Evolutionary conservation across 2,888 invertebrate genomes (phyloP).

Genomic region (Theretra japonica): DNA sequence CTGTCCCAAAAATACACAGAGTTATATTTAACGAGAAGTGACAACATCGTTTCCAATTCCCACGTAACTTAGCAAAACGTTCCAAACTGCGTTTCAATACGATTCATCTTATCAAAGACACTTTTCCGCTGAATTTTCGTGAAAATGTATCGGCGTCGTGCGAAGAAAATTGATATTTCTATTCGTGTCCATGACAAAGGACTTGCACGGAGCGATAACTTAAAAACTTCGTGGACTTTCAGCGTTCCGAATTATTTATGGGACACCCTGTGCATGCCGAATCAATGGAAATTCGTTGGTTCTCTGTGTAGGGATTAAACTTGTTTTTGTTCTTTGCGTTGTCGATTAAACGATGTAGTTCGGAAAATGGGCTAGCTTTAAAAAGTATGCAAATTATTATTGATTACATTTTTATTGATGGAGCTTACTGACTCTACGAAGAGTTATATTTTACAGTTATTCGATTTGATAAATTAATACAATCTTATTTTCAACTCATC

Average conservation of each 20-base stretch:
- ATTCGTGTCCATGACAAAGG: slow-evolving; percentile 11
- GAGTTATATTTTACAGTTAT: too few relatives aligned
- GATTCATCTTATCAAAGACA: slow-evolving; percentile 18
- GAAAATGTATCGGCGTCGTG: slow-evolving; percentile 22
- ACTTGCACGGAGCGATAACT: slow-evolving; percentile 6
- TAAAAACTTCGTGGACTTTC: slow-evolving; percentile 3
- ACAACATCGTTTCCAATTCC: slow-evolving; percentile 1
- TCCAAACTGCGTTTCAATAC: neutral
- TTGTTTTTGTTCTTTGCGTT: neutral
- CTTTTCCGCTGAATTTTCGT: neutral
- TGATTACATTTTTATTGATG: too few relatives aligned
- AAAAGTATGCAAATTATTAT: too few relatives aligned
- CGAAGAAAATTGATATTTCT: slow-evolving; percentile 19
- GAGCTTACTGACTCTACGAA: too few relatives aligned
- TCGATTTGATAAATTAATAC: too few relatives aligned
- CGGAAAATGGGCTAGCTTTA: too few relatives aligned
- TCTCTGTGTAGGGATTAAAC: neutral
- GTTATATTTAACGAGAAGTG: neutral
- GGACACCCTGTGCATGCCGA: slow-evolving; percentile 3
- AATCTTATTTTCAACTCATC: too few relatives aligned
- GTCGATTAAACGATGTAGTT: neutral
- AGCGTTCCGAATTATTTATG: slow-evolving; percentile 8
- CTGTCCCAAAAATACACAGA: neutral
- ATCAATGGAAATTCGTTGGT: neutral
- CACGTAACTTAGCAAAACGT: neutral